Conservation (phyloP, 92 coral and sea anemone genomes). For the Actinostola sp. region DNA sequence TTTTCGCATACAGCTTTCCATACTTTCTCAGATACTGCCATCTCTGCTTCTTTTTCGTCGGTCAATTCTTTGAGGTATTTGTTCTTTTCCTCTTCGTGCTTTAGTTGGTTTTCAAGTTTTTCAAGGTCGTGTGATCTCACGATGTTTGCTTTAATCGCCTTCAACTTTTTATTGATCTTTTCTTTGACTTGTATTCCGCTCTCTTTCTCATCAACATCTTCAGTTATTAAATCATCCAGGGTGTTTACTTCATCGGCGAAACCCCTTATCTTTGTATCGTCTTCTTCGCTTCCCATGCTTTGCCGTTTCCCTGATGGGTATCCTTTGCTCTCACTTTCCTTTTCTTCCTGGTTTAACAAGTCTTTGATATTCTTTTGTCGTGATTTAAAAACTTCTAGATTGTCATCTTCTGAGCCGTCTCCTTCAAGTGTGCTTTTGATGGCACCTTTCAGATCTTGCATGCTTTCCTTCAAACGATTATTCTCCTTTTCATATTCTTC, state of each 20-base stretch:
- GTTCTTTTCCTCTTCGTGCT: conserved; percentile 50
- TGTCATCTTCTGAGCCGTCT: conserved; percentile 1
- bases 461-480: not conserved
- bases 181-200: conserved; percentile 28
- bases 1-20: conserved; percentile 24
- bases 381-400: conserved; percentile 26
- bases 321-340: conserved; percentile 14
- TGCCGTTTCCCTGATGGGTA: not conserved
- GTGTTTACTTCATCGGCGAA: conserved; percentile 17
- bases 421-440: conserved; percentile 9
- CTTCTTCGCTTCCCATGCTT: not conserved
- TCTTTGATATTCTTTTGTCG: conserved; percentile 42
- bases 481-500: conserved; percentile 48
- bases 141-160: conserved; percentile 20
- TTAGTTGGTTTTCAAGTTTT: conserved; percentile 46
- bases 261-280: not conserved
- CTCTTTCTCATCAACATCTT: conserved; percentile 8
- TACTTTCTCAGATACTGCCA: conserved; percentile 28
- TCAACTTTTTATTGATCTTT: conserved; percentile 31
- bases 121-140: conserved; percentile 59
- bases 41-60: conserved; percentile 29
- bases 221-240: conserved; percentile 7
- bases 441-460: conserved; percentile 13
- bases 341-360: conserved; percentile 20
- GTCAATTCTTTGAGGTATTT: conserved; percentile 45